Conservation (phyloP, 1,140 invertebrate genomes). For the Eriocheir sinensis region DNA sequence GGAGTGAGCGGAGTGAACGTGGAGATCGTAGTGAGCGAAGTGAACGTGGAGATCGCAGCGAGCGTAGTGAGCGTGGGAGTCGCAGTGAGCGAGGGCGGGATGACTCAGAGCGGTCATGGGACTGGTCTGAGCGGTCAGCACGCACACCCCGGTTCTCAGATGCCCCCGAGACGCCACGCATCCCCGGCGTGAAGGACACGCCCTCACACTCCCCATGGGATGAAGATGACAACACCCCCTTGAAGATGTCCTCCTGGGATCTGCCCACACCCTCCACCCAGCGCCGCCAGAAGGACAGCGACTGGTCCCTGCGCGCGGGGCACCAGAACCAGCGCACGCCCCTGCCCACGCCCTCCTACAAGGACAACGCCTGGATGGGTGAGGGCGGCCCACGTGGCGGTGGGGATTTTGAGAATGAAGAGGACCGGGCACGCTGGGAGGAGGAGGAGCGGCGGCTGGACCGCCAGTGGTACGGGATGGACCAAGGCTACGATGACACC, state of each 20-base stretch:
- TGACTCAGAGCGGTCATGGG: conserved; percentile 52
- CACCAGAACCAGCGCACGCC: conserved; percentile 84
- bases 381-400: conserved; percentile 80
- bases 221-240: conserved; percentile 86
- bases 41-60: conserved; percentile 77
- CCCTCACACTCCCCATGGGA: conserved; percentile 86
- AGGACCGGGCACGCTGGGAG: conserved; percentile 93
- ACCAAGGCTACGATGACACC: conserved; percentile 96
- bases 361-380: conserved; percentile 89
- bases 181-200: conserved; percentile 73
- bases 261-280: conserved; percentile 90
- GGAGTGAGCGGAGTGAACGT: conserved; percentile 80
- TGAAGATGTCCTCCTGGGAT: conserved; percentile 92
- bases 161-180: conserved; percentile 77
- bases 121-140: conserved; percentile 76
- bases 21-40: conserved; percentile 80
- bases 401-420: conserved; percentile 84
- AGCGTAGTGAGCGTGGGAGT: conserved; percentile 79
- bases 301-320: conserved; percentile 77
- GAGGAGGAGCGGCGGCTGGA: conserved; percentile 96
- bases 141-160: conserved; percentile 77
- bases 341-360: conserved; percentile 92
- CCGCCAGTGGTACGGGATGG: conserved; percentile 97
- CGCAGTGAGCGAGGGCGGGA: conserved; percentile 66
- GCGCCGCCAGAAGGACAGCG: conserved; percentile 82